phyloP scores from a whole-genome alignment of 2,888 invertebrate species.

The Buathra laborator region DNA sequence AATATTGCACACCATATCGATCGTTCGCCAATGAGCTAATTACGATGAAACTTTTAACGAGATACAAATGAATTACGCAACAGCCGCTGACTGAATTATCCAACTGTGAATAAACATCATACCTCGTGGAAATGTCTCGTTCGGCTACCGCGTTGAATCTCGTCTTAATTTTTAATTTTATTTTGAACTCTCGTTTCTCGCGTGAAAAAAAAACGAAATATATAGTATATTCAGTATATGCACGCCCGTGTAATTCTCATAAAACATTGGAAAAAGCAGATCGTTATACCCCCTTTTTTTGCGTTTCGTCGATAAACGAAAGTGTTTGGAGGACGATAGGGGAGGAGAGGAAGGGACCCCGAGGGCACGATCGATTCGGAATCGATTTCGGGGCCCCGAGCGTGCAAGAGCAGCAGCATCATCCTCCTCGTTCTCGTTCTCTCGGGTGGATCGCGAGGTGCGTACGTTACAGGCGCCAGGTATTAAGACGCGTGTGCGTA shows the following conservation, averaged over 20 bases:
- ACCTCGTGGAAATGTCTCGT: conserved; percentile 15
- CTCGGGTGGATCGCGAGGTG: conserved; percentile 41
- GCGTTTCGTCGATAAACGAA: conserved; percentile 43
- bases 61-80: conserved; percentile 24
- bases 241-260: conserved; percentile 33
- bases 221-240: background rate
- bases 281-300: conserved; percentile 25
- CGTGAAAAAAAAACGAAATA: conserved; percentile 26
- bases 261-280: conserved; percentile 28
- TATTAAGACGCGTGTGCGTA: conserved; percentile 74
- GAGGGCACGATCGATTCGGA: conserved; percentile 51
- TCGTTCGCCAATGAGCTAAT: conserved; percentile 26
- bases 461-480: conserved; percentile 55
- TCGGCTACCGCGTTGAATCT: conserved; percentile 8
- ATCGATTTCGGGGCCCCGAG: conserved; percentile 53
- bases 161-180: background rate
- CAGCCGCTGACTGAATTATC: conserved; percentile 34
- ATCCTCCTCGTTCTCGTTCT: conserved; percentile 35
- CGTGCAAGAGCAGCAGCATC: conserved; percentile 2
- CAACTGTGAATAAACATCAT: conserved; percentile 56
- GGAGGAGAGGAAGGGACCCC: conserved; percentile 19
- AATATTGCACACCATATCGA: background rate
- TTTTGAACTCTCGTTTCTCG: background rate
- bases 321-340: conserved; percentile 35
- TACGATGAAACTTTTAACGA: conserved; percentile 43